A percentile compares a stretch with the other conserved stretches of the same genome.
Evolutionary conservation across 2,888 invertebrate species (phyloP).

Genomic region (Embidobia sp.): DNA sequence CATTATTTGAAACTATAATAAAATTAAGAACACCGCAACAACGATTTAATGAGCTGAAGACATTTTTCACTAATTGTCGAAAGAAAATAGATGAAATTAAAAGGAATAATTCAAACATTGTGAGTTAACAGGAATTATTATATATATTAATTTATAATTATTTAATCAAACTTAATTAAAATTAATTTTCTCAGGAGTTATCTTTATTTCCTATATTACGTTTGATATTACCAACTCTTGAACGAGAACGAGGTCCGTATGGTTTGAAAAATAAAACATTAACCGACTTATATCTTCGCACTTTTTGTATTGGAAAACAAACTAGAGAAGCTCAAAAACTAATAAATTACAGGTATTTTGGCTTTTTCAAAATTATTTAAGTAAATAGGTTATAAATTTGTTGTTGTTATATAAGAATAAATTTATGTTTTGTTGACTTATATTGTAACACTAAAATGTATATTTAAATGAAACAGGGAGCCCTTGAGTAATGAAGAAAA

Average conservation of each 20-base stretch:
- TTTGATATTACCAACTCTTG: slow-evolving; percentile 89
- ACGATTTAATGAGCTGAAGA: slow-evolving; percentile 82
- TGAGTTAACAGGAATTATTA: slow-evolving; percentile 68
- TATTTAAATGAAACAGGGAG: slow-evolving; percentile 75
- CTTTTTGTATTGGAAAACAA: slow-evolving; percentile 88
- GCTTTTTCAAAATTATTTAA: too few species aligned
- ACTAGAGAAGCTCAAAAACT: slow-evolving; percentile 84
- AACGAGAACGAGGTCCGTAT: slow-evolving; percentile 90
- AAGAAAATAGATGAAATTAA: slow-evolving; percentile 77
- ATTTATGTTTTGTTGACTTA: too few species aligned
- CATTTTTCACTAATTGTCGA: slow-evolving; percentile 83
- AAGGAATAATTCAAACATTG: slow-evolving; percentile 70
- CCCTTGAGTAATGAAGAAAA: slow-evolving; percentile 82
- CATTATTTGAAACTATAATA: slow-evolving; percentile 84
- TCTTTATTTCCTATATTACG: slow-evolving; percentile 89
- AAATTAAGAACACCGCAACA: slow-evolving; percentile 81
- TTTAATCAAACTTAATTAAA: not conserved
- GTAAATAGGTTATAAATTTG: too few species aligned
- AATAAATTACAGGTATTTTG: slow-evolving; percentile 82
- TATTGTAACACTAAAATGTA: too few species aligned
- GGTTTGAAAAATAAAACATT: slow-evolving; percentile 91
- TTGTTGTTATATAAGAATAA: too few species aligned
- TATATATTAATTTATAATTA: too few species aligned
- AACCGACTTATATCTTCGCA: slow-evolving; percentile 88
- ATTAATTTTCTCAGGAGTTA: slow-evolving; percentile 80